These are phyloP conservation scores for Phyllotis vaccarum DNA, from an alignment of 2,797 vertebrate species.

Conservation along the genomic window DNA sequence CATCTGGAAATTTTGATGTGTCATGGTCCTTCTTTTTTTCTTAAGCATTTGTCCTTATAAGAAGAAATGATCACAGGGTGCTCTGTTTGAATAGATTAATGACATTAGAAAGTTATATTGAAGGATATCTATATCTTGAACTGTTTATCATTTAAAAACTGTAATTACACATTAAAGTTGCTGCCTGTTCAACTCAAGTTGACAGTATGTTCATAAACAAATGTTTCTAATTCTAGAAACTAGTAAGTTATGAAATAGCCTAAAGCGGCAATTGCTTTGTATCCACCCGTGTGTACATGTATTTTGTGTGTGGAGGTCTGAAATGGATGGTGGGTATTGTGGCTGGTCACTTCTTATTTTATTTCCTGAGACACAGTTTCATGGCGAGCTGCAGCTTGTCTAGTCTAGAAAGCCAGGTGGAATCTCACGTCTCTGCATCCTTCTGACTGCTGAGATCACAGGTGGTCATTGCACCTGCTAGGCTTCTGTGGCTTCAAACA, in stretches of 20 bases:
- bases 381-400: too few relatives aligned
- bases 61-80: neutral
- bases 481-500: neutral
- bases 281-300: too few relatives aligned
- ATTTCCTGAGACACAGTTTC: neutral
- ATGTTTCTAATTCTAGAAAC: conserved; percentile 43
- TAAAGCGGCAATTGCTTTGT: neutral
- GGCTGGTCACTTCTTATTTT: neutral
- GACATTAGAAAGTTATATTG: conserved; percentile 3
- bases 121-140: conserved; percentile 55
- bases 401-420: neutral
- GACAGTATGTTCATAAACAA: neutral
- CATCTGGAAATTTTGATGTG: neutral
- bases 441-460: neutral
- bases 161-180: neutral
- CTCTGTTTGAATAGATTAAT: conserved; percentile 42
- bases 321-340: neutral
- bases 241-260: neutral
- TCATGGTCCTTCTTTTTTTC: conserved; percentile 33
- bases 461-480: neutral
- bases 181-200: neutral
- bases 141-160: conserved; percentile 27
- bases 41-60: conserved; percentile 39
- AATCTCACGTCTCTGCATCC: neutral
- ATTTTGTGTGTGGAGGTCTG: neutral